Evolutionary conservation across 92 coral and sea anemone genomes (phyloP).

Genomic region (Pocillopora grandis): DNA sequence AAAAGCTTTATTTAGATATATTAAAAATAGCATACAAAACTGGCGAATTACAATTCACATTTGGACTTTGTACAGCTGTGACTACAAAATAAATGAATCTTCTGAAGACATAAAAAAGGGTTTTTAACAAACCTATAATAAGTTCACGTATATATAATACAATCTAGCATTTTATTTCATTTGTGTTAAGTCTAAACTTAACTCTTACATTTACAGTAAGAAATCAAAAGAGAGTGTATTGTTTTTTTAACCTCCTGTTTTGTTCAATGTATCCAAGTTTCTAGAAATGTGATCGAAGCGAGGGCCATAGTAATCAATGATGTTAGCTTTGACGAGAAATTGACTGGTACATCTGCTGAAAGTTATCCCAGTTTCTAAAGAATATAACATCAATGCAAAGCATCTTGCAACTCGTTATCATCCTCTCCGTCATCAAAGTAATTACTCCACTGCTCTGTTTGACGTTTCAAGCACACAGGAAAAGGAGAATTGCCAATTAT

Average conservation of each 20-base stretch:
- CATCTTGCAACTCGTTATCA: not conserved
- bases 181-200: not conserved
- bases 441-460: conserved; percentile 58
- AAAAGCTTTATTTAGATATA: too few species aligned
- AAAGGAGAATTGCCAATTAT: too few species aligned
- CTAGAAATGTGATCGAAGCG: conserved; percentile 67
- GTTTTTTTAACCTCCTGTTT: conserved; percentile 34
- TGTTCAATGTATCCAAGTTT: conserved; percentile 68
- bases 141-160: too few species aligned
- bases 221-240: not conserved
- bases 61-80: too few species aligned
- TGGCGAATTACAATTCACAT: too few species aligned
- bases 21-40: too few species aligned
- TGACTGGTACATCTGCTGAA: not conserved
- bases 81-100: too few species aligned
- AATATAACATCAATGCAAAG: not conserved
- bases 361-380: not conserved
- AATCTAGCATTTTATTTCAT: too few species aligned
- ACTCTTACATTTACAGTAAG: not conserved
- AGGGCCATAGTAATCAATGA: conserved; percentile 95
- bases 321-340: not conserved
- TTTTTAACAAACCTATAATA: too few species aligned
- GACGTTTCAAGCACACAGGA: too few species aligned
- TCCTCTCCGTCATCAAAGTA: conserved; percentile 50
- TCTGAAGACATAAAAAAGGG: too few species aligned